These are phyloP conservation scores for Gryon sp. DNA, from an alignment of 1,140 invertebrate genomes.

Conservation along the genomic window DNA sequence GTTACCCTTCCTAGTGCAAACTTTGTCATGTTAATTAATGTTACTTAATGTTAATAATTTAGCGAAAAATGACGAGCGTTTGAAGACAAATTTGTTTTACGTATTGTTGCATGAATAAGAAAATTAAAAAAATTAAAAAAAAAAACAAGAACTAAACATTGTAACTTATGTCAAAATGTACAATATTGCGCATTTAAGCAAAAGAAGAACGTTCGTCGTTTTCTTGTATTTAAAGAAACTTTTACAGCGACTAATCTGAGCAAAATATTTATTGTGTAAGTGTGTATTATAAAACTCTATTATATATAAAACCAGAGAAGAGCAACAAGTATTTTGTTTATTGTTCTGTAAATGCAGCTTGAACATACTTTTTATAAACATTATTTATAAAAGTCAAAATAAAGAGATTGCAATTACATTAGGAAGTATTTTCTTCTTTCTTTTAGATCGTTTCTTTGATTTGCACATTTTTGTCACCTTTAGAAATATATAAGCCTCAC, in stretches of 20 bases:
- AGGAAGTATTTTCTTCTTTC: no score
- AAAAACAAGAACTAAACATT: no score
- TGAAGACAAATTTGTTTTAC: neutral
- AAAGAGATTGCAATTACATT: slow-evolving; percentile 30
- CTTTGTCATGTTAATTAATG: slow-evolving; percentile 46
- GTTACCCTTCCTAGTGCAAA: slow-evolving; percentile 46
- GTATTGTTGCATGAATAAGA: neutral
- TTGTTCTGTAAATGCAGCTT: slow-evolving; percentile 41
- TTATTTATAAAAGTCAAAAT: slow-evolving; percentile 57
- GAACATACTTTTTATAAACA: slow-evolving; percentile 58
- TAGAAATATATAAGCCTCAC: no score
- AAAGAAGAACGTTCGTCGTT: slow-evolving; percentile 33
- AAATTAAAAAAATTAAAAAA: no score
- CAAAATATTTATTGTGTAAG: slow-evolving; percentile 48
- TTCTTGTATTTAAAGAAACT: slow-evolving; percentile 20
- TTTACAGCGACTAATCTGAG: slow-evolving; percentile 20
- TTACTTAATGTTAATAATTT: slow-evolving; percentile 40
- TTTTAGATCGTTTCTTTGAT: no score
- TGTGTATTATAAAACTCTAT: slow-evolving; percentile 48
- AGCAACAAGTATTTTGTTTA: slow-evolving; percentile 43
- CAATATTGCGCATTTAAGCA: neutral
- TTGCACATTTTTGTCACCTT: slow-evolving; percentile 2
- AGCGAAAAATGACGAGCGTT: slow-evolving; percentile 31
- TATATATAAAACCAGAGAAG: slow-evolving; percentile 11
- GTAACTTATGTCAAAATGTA: no score